These are phyloP conservation scores for Podarcis cretensis DNA, from an alignment of 2,113 vertebrate species.

Conservation along the genomic window DNA sequence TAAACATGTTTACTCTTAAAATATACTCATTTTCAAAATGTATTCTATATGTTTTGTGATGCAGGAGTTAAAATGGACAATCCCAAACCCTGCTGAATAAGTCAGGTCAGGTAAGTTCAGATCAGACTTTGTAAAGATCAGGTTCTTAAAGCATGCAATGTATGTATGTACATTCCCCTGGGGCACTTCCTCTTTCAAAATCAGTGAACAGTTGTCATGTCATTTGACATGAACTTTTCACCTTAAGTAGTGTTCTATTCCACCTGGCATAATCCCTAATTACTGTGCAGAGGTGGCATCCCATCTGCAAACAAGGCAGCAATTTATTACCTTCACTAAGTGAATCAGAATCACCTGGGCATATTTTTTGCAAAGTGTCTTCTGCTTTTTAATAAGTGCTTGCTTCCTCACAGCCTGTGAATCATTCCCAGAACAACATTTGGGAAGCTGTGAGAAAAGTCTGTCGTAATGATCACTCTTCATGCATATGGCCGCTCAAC, in stretches of 20 bases:
- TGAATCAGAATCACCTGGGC: conserved; percentile 35
- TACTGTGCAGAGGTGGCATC: conserved; percentile 22
- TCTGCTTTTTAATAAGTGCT: conserved; percentile 27
- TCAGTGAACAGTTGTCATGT: neutral
- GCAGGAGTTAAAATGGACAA: neutral
- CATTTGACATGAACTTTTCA: conserved; percentile 22
- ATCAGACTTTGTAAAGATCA: neutral
- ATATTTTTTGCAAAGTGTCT: neutral
- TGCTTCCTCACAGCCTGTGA: conserved; percentile 14
- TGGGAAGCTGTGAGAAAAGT: conserved; percentile 21
- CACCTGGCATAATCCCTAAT: conserved; percentile 2
- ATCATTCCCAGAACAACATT: conserved; percentile 14
- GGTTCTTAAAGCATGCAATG: neutral
- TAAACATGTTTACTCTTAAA: neutral
- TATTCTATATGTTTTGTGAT: neutral
- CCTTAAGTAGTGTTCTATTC: conserved; percentile 15
- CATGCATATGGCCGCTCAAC: conserved; percentile 32
- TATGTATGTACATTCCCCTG: neutral
- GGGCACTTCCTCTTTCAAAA: neutral
- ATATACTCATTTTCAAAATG: too few species aligned
- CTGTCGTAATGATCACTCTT: conserved; percentile 27
- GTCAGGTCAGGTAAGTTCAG: neutral
- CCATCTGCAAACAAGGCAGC: conserved; percentile 17
- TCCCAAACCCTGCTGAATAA: neutral
- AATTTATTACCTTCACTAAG: conserved; percentile 32